Conservation (phyloP, 2,888 invertebrate species). For the Pollenia amentaria region DNA sequence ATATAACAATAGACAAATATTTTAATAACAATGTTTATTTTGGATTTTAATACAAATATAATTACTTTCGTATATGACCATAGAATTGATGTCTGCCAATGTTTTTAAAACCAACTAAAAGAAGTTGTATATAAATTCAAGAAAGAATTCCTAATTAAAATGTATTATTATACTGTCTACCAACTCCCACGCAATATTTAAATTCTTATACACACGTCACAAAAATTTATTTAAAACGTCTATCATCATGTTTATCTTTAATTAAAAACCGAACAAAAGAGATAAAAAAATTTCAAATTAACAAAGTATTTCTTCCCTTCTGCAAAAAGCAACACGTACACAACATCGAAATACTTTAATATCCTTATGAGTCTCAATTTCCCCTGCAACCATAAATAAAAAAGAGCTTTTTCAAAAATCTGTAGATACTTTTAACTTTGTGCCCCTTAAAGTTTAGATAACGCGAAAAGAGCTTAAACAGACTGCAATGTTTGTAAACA, state of each 20-base stretch:
- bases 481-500: background rate
- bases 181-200: conserved; percentile 7
- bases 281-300: conserved; percentile 9
- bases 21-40: too few species aligned
- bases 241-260: conserved; percentile 39
- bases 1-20: too few species aligned
- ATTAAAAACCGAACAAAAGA: conserved; percentile 34
- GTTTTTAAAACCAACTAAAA: too few species aligned
- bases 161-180: conserved; percentile 3
- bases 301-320: background rate
- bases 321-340: conserved; percentile 56
- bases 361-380: conserved; percentile 53
- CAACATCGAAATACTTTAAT: conserved; percentile 32
- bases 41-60: too few species aligned
- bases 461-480: conserved; percentile 12
- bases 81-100: too few species aligned
- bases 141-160: background rate
- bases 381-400: conserved; percentile 57
- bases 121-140: too few species aligned
- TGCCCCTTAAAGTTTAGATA: conserved; percentile 61
- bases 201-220: conserved; percentile 21
- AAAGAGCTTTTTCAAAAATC: conserved; percentile 15
- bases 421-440: conserved; percentile 17
- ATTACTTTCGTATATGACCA: too few species aligned
- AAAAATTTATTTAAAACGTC: conserved; percentile 40